Evolutionary conservation across 1,140 invertebrate species (phyloP).

Genomic region (Drosophila miranda): DNA sequence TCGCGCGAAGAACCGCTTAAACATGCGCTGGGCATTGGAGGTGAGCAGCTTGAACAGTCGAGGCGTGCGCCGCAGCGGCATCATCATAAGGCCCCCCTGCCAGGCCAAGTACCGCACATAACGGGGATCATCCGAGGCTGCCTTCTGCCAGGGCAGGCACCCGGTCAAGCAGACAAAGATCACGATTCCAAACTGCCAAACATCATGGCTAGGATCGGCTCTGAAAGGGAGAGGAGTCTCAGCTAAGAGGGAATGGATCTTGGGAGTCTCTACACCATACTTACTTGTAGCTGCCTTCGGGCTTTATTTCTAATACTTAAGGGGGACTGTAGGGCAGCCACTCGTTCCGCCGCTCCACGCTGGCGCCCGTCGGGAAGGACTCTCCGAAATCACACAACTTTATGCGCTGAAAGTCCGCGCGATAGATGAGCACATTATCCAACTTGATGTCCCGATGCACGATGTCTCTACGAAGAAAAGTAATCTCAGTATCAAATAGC

Average conservation of each 20-base stretch:
- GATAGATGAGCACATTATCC: slow-evolving; percentile 90
- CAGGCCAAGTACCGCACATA: slow-evolving; percentile 86
- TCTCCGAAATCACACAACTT: slow-evolving; percentile 98
- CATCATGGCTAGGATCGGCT: slow-evolving; percentile 93
- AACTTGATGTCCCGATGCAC: slow-evolving; percentile 95
- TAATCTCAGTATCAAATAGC: neutral
- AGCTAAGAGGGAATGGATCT: neutral
- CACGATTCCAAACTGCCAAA: slow-evolving; percentile 98
- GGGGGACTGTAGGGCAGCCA: slow-evolving; percentile 96
- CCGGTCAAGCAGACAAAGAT: slow-evolving; percentile 96
- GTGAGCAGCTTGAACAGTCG: slow-evolving; percentile 91
- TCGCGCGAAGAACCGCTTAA: slow-evolving; percentile 90
- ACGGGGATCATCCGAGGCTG: slow-evolving; percentile 90
- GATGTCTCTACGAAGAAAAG: slow-evolving; percentile 87
- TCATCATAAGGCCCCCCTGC: slow-evolving; percentile 87
- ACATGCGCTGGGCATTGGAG: slow-evolving; percentile 90
- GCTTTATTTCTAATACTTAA: slow-evolving; percentile 92
- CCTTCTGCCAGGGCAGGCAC: slow-evolving; percentile 97
- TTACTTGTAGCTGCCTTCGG: slow-evolving; percentile 93
- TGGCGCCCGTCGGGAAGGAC: slow-evolving; percentile 87
- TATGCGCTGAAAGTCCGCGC: slow-evolving; percentile 93
- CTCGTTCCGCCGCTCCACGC: slow-evolving; percentile 91
- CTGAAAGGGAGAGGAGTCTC: slow-evolving; percentile 83
- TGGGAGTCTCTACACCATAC: slow-evolving; percentile 12
- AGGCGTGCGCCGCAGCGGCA: slow-evolving; percentile 87